phyloP scores from a whole-genome alignment of 2,797 vertebrate genomes.

The Ataeniobius toweri region DNA sequence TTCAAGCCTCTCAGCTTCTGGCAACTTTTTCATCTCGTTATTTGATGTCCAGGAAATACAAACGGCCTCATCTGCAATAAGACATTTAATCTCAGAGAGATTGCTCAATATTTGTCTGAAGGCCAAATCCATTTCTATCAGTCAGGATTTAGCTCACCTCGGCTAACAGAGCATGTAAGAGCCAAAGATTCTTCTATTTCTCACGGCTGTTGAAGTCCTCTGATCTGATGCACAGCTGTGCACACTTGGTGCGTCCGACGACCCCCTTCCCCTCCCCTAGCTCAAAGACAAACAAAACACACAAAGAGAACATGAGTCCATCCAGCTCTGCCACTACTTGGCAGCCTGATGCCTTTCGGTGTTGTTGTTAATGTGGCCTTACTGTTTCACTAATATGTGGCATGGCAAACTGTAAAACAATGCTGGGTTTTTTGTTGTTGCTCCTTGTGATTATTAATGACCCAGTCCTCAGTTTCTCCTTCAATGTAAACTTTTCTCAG shows the following conservation, averaged over 20 bases:
- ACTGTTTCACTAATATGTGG: conserved; percentile 15
- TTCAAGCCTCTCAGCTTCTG: not conserved
- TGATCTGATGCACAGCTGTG: conserved; percentile 58
- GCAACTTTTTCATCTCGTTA: not conserved
- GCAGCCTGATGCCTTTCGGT: conserved; percentile 39
- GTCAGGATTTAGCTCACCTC: conserved; percentile 32
- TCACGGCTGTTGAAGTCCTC: conserved; percentile 49
- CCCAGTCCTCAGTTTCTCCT: not conserved
- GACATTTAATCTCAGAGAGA: conserved; percentile 33
- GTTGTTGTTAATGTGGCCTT: conserved; percentile 30
- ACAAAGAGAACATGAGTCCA: not conserved
- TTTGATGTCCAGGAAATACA: conserved; percentile 14
- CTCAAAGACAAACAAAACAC: conserved; percentile 10
- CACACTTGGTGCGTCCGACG: conserved; percentile 52
- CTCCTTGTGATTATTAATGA: not conserved
- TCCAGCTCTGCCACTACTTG: conserved; percentile 18
- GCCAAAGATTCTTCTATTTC: conserved; percentile 21
- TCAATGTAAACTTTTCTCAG: conserved; percentile 15
- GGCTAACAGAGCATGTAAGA: conserved; percentile 16
- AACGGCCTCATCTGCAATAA: conserved; percentile 24
- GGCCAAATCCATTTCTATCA: conserved; percentile 35
- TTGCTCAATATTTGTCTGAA: conserved; percentile 36
- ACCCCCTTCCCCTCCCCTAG: conserved; percentile 7
- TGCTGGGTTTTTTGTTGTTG: not conserved
- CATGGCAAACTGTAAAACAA: conserved; percentile 2